phyloP scores from a whole-genome alignment of 2,888 invertebrate species.

The Ornithoptera priamus region DNA sequence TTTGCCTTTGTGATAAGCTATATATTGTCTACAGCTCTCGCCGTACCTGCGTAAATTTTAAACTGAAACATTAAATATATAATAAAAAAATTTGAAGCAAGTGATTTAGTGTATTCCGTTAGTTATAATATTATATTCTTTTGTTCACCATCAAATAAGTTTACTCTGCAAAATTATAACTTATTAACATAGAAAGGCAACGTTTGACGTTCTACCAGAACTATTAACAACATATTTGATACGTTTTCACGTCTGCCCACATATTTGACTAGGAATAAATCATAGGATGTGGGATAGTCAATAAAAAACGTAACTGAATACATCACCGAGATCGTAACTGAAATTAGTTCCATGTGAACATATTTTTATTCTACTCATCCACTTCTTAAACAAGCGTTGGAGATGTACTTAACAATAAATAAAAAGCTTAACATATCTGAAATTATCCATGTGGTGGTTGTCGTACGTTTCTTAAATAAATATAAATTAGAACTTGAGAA shows the following conservation, averaged over 20 bases:
- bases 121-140: background rate
- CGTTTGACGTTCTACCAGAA: no score
- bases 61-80: background rate
- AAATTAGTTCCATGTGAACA: no score
- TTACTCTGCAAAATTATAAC: no score
- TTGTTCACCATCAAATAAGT: background rate
- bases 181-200: no score
- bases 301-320: no score
- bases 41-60: constrained; percentile 42
- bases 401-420: background rate
- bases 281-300: no score
- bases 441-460: constrained; percentile 38
- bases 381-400: no score
- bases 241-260: no score
- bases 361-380: no score
- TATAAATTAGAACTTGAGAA: background rate
- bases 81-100: background rate
- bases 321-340: no score
- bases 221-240: no score
- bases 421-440: constrained; percentile 42
- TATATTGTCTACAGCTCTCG: constrained; percentile 50
- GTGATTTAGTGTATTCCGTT: background rate
- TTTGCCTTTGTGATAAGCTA: constrained; percentile 55
- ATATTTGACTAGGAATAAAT: no score
- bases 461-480: constrained; percentile 16